A percentile compares a stretch with the other conserved stretches of the same genome.
Conservation (phyloP, 1,140 invertebrate species). For the Chelonus insularis region DNA sequence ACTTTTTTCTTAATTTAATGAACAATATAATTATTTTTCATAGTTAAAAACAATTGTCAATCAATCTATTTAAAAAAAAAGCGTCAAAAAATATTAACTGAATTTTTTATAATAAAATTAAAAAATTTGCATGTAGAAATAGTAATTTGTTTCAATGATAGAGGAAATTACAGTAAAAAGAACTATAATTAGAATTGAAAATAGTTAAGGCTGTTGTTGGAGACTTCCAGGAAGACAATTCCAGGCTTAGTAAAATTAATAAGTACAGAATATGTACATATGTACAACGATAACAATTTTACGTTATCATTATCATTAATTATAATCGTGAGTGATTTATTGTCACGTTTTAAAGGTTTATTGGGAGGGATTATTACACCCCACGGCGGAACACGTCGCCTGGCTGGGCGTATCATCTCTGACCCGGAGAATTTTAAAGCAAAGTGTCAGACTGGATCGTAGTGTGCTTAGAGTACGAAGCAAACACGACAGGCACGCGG, state of each 20-base stretch:
- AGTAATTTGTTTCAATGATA: too few species aligned
- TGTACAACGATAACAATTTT: slow-evolving; percentile 56
- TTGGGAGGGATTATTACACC: slow-evolving; percentile 12
- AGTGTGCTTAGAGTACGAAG: background rate
- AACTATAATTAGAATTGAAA: background rate
- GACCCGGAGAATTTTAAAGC: slow-evolving; percentile 9
- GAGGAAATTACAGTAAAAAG: too few species aligned
- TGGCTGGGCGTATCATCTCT: slow-evolving; percentile 12
- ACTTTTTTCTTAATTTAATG: too few species aligned
- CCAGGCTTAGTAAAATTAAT: slow-evolving; percentile 57
- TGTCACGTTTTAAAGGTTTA: slow-evolving; percentile 39
- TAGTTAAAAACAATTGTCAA: too few species aligned
- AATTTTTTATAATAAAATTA: too few species aligned
- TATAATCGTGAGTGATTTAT: slow-evolving; percentile 43
- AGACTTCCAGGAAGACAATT: slow-evolving; percentile 34
- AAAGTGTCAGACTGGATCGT: background rate
- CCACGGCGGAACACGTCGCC: slow-evolving; percentile 4
- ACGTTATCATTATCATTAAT: slow-evolving; percentile 45
- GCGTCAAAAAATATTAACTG: too few species aligned
- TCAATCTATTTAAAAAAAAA: too few species aligned
- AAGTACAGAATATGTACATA: slow-evolving; percentile 62
- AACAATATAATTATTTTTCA: too few species aligned
- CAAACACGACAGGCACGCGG: slow-evolving; percentile 22
- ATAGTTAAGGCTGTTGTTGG: slow-evolving; percentile 11
- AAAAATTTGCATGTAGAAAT: too few species aligned